phyloP scores from a whole-genome alignment of 2,797 vertebrate genomes.

The Halcyon badia region DNA sequence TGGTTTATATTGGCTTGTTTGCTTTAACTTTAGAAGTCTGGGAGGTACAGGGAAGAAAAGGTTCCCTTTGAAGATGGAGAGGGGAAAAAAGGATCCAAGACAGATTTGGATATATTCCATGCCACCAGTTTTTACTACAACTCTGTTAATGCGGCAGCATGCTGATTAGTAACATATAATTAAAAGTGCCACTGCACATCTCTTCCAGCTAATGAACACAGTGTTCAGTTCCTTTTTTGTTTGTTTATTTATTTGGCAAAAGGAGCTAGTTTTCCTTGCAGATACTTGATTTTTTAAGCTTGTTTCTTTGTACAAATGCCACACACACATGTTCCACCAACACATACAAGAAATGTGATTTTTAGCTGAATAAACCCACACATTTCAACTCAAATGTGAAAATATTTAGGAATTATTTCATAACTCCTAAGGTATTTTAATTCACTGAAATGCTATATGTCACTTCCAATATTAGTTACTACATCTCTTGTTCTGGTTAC shows the following conservation, averaged over 20 bases:
- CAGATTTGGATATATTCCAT: conserved; percentile 63
- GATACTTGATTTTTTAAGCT: conserved; percentile 24
- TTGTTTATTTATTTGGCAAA: conserved; percentile 66
- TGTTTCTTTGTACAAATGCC: conserved; percentile 22
- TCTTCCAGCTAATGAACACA: conserved; percentile 71
- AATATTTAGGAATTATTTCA: background rate
- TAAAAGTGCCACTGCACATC: conserved; percentile 63
- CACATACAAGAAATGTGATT: background rate
- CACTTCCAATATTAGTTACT: background rate
- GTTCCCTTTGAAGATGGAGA: conserved; percentile 54
- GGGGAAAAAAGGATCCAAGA: conserved; percentile 45
- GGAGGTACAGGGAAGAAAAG: conserved; percentile 32
- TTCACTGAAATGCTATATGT: background rate
- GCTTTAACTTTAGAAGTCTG: conserved; percentile 24
- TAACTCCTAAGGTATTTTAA: background rate
- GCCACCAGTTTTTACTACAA: conserved; percentile 59
- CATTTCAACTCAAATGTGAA: background rate
- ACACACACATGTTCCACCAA: background rate
- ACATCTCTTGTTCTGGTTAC: background rate
- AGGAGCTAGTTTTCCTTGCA: conserved; percentile 7
- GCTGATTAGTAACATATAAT: conserved; percentile 73
- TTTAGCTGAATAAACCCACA: background rate
- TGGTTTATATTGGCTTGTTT: conserved; percentile 34
- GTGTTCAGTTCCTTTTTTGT: conserved; percentile 53
- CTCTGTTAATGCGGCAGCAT: conserved; percentile 63